phyloP scores from a whole-genome alignment of 2,113 vertebrate species.

The Pituophis catenifer region DNA sequence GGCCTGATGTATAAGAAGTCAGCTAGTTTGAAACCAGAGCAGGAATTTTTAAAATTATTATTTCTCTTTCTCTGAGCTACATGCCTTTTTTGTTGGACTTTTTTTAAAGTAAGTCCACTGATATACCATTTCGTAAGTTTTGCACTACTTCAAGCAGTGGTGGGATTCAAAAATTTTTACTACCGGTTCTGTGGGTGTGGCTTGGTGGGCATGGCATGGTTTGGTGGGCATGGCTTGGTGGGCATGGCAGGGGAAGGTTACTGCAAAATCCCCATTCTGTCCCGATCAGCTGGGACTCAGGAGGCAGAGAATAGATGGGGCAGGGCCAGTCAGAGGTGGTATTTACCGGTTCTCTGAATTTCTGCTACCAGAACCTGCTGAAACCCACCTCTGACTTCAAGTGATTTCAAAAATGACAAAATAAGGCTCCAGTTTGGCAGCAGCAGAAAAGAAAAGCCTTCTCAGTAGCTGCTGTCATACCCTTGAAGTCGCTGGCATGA shows the following conservation, averaged over 20 bases:
- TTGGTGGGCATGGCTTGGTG: no score
- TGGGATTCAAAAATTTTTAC: no score
- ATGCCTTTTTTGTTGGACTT: neutral
- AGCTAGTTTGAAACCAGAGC: neutral
- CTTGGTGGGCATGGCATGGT: no score
- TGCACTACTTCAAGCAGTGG: neutral
- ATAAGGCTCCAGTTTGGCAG: neutral
- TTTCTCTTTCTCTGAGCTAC: neutral
- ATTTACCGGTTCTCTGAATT: no score
- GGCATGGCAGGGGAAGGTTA: no score
- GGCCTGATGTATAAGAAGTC: neutral
- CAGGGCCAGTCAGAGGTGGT: no score
- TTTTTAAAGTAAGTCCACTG: neutral
- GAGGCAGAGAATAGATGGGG: no score
- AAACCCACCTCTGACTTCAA: no score
- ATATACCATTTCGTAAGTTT: neutral
- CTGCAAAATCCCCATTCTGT: no score
- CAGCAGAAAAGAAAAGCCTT: neutral
- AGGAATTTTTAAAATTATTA: neutral
- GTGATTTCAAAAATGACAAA: neutral
- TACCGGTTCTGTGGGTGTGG: no score
- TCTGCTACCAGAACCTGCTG: no score
- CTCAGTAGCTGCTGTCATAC: neutral
- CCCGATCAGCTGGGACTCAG: no score
- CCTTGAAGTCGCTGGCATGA: neutral